A percentile compares a stretch with the other conserved stretches of the same genome.
Evolutionary conservation across 1,140 invertebrate genomes (phyloP).

Genomic region (Watersipora subatra): DNA sequence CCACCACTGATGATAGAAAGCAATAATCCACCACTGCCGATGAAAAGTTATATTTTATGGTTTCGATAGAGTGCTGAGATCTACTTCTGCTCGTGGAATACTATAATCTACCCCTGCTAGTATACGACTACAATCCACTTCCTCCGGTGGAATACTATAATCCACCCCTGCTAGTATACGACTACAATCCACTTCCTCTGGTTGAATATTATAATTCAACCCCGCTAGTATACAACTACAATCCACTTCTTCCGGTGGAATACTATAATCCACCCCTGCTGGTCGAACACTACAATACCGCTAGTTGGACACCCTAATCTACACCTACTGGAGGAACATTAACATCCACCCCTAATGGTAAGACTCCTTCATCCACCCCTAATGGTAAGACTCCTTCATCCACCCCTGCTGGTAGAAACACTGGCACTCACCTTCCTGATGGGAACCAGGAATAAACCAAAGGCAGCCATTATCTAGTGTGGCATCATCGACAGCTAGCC

Average conservation of each 20-base stretch:
- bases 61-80: too few species aligned
- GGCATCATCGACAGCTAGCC: constrained; percentile 87
- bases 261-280: neutral
- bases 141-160: too few species aligned
- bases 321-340: neutral
- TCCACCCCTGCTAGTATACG: too few species aligned
- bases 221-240: too few species aligned
- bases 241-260: neutral
- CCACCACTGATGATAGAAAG: too few species aligned
- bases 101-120: too few species aligned
- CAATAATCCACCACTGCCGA: too few species aligned
- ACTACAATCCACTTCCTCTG: too few species aligned
- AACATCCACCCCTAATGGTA: neutral
- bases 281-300: neutral
- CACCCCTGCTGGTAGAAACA: neutral
- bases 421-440: constrained; percentile 51
- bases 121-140: too few species aligned
- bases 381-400: neutral
- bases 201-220: too few species aligned
- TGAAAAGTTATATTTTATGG: too few species aligned
- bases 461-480: constrained; percentile 85
- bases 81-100: too few species aligned
- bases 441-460: constrained; percentile 78
- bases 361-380: neutral
- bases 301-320: neutral